Percentiles rank a stretch among this genome's conserved stretches.
These are phyloP conservation scores for Caenorhabditis uteleia DNA, from an alignment of 2,888 invertebrate species.

Conservation along the genomic window DNA sequence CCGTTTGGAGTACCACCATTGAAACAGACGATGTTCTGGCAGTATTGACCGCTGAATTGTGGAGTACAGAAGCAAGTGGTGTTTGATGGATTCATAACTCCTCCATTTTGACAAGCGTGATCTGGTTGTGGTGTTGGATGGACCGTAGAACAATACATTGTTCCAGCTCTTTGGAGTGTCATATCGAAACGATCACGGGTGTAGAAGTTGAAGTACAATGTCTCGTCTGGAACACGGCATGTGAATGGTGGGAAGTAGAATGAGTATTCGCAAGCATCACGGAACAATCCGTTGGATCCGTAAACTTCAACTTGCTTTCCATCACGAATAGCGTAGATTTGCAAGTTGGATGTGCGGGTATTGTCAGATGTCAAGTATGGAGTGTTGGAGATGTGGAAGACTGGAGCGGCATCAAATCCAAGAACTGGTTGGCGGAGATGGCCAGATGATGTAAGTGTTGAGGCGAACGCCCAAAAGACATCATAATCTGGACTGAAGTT, in stretches of 20 bases:
- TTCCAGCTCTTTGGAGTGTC: conserved; percentile 56
- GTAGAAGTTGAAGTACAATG: conserved; percentile 60
- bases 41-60: conserved; percentile 50
- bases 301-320: conserved; percentile 48
- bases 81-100: conserved; percentile 49
- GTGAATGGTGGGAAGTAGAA: conserved; percentile 60
- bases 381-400: conserved; percentile 44
- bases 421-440: conserved; percentile 34
- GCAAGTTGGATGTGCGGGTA: conserved; percentile 42
- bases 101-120: conserved; percentile 58
- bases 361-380: conserved; percentile 37
- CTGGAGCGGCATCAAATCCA: conserved; percentile 30
- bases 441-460: conserved; percentile 30
- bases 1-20: conserved; percentile 55
- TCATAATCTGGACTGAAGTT: conserved; percentile 37
- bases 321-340: conserved; percentile 45
- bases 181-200: conserved; percentile 49
- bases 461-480: conserved; percentile 48
- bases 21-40: conserved; percentile 50
- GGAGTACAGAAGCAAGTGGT: conserved; percentile 58
- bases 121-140: conserved; percentile 49
- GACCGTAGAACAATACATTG: conserved; percentile 50
- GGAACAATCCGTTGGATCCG: conserved; percentile 54
- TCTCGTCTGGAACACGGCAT: conserved; percentile 47
- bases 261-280: conserved; percentile 53